A percentile compares a stretch with the other conserved stretches of the same genome.
phyloP scores from a whole-genome alignment of 2,113 vertebrate genomes.

The Toxostoma redivivum region DNA sequence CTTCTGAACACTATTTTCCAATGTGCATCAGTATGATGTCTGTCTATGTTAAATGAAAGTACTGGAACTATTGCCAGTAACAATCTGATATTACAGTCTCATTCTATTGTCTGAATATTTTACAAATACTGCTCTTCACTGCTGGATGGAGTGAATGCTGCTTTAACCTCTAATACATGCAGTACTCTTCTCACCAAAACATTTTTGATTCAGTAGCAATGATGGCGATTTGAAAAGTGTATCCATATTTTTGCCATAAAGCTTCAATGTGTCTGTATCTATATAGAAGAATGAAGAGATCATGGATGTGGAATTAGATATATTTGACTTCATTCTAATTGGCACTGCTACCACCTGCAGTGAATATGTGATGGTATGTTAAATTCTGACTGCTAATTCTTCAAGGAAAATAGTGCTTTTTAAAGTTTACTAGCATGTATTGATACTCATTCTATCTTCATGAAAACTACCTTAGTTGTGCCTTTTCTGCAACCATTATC shows the following conservation, averaged over 20 bases:
- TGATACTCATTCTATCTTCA: neutral
- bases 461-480: neutral
- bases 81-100: neutral
- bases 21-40: neutral
- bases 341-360: neutral
- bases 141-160: neutral
- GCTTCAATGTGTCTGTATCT: neutral
- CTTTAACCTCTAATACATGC: neutral
- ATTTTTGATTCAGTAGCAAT: neutral
- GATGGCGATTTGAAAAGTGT: neutral
- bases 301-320: neutral
- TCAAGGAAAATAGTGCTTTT: neutral
- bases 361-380: neutral
- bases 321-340: neutral
- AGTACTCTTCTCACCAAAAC: neutral
- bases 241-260: neutral
- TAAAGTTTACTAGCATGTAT: neutral
- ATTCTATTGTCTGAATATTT: neutral
- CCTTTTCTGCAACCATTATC: neutral
- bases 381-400: neutral
- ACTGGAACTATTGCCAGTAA: neutral
- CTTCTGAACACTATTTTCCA: neutral
- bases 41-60: neutral
- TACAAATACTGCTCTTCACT: fast-evolving
- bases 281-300: neutral